Evolutionary conservation across 2,888 invertebrate species (phyloP).

Genomic region (Epistrophe eligans): DNA sequence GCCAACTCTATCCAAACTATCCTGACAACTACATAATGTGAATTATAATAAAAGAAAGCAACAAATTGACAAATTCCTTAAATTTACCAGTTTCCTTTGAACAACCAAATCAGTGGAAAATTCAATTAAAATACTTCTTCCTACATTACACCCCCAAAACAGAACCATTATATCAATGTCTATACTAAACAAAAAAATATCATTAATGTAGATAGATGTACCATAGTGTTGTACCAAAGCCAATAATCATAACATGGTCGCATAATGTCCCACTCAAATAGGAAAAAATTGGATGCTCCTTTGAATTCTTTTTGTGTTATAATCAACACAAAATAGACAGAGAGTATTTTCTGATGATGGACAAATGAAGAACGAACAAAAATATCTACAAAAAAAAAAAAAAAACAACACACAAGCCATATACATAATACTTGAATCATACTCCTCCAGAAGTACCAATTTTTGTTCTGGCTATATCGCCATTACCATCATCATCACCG

Average conservation of each 20-base stretch:
- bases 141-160: background rate
- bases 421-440: conserved; percentile 3
- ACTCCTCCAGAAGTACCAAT: conserved; percentile 51
- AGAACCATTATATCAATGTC: conserved; percentile 33
- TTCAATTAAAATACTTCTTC: conserved; percentile 8
- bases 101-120: background rate
- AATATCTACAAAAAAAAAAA: conserved; percentile 2
- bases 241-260: conserved; percentile 73
- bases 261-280: conserved; percentile 66
- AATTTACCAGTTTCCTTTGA: background rate
- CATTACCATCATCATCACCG: conserved; percentile 3
- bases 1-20: too few species aligned
- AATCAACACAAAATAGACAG: conserved; percentile 43
- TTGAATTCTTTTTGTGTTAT: conserved; percentile 18
- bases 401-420: background rate
- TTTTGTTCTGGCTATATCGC: conserved; percentile 41
- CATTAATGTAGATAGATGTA: conserved; percentile 36
- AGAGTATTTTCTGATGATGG: background rate
- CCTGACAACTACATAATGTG: too few species aligned
- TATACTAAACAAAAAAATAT: conserved; percentile 18
- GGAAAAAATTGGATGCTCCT: conserved; percentile 60
- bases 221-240: conserved; percentile 1
- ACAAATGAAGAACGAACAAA: conserved; percentile 3
- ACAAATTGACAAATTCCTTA: background rate
- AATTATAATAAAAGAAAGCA: background rate